Evolutionary conservation across 2,113 vertebrate genomes (phyloP).

Genomic region (Petroica traversi): DNA sequence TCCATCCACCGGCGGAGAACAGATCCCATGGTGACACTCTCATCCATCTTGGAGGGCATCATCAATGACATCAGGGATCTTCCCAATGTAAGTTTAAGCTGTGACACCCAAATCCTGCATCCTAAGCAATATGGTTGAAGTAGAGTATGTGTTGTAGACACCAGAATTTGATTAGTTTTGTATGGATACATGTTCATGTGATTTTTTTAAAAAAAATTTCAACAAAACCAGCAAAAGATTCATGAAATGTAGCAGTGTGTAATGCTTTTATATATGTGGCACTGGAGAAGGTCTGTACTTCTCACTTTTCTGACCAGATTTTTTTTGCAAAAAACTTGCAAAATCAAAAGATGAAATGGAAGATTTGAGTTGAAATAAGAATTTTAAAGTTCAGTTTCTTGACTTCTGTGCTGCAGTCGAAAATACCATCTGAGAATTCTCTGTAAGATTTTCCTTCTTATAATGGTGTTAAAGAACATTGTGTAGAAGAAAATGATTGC

Average conservation of each 20-base stretch:
- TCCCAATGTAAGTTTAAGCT: slow-evolving; percentile 84
- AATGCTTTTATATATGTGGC: background rate
- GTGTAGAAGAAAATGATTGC: background rate
- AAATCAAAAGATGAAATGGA: background rate
- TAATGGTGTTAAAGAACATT: background rate
- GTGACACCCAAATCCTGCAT: background rate
- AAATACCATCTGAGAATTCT: background rate
- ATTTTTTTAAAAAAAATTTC: fast-evolving
- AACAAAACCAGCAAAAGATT: background rate
- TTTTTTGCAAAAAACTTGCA: background rate
- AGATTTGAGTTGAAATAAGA: background rate
- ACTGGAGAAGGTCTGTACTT: background rate
- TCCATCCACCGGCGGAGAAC: slow-evolving; percentile 96
- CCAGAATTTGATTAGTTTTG: background rate
- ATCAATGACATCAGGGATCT: slow-evolving; percentile 98
- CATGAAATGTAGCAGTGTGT: background rate
- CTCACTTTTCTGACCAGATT: background rate
- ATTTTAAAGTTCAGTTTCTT: background rate
- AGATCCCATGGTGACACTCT: slow-evolving; percentile 96
- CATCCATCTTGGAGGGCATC: slow-evolving; percentile 92
- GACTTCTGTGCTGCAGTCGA: fast-evolving
- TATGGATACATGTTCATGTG: background rate
- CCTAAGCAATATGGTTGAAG: background rate
- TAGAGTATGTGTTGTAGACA: background rate
- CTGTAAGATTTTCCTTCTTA: background rate